phyloP scores from a whole-genome alignment of 2,113 vertebrate genomes.

The Scalopus aquaticus region DNA sequence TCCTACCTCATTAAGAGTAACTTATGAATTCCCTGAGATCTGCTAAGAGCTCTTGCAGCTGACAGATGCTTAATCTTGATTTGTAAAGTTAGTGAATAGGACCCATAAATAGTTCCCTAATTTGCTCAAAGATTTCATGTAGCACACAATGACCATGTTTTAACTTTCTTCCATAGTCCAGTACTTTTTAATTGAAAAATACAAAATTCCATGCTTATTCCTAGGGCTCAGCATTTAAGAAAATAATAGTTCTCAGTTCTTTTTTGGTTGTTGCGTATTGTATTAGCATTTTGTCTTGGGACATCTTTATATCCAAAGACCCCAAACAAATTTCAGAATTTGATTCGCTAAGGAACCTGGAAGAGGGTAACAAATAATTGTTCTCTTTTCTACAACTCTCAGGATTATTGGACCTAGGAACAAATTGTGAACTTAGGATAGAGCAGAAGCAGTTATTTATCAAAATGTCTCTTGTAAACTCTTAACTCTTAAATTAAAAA shows the following conservation, averaged over 20 bases:
- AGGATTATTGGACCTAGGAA: not conserved
- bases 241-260: not conserved
- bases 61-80: not conserved
- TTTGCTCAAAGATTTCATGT: not conserved
- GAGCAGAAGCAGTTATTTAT: not conserved
- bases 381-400: not conserved
- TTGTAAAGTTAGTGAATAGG: not conserved
- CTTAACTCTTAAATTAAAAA: not conserved
- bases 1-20: not conserved
- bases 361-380: not conserved
- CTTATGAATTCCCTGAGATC: not conserved
- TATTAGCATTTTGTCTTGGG: slow-evolving; percentile 1
- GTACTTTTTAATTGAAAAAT: slow-evolving; percentile 8
- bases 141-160: not conserved
- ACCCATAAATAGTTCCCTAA: not conserved
- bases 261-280: not conserved
- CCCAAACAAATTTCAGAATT: not conserved
- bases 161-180: not conserved
- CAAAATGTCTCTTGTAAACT: not conserved
- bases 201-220: not conserved
- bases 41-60: not conserved
- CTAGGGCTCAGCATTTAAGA: not conserved
- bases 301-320: not conserved
- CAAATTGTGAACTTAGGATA: not conserved
- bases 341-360: not conserved